Evolutionary conservation across 2,113 vertebrate species (phyloP).

Genomic region (Chelonoidis abingdonii): DNA sequence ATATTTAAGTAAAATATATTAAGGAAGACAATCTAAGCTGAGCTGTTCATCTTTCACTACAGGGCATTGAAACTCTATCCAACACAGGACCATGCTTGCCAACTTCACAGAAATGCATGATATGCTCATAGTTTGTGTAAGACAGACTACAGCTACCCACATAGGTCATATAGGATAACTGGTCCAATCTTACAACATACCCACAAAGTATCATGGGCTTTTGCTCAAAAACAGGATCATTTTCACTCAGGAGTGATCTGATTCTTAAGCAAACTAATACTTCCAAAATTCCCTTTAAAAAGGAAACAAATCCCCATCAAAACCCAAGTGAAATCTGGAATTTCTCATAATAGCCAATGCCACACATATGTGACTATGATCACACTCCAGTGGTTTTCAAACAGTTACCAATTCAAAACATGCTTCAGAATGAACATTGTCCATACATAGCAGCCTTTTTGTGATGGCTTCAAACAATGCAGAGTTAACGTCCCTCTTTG

Average conservation of each 20-base stretch:
- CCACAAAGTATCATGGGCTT: no score
- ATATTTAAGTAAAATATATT: background rate
- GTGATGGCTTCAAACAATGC: background rate
- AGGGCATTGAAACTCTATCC: background rate
- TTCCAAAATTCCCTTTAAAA: no score
- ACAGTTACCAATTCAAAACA: background rate
- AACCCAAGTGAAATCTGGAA: background rate
- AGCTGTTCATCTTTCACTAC: background rate
- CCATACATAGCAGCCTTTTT: background rate
- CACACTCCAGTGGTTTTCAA: background rate
- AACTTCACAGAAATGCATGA: background rate
- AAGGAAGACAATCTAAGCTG: background rate
- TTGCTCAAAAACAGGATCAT: no score
- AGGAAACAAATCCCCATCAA: background rate
- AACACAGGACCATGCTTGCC: background rate
- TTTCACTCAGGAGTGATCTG: no score
- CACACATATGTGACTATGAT: no score
- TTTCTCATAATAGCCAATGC: background rate
- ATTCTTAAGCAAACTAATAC: no score
- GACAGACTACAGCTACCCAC: background rate
- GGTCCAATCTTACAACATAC: background rate
- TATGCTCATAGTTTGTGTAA: background rate
- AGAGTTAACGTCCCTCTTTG: background rate
- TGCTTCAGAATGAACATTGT: background rate
- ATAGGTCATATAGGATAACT: background rate